Base-by-base conservation (phyloP, 2,888 invertebrate genomes). In the Spilosoma lubricipeda region DNA sequence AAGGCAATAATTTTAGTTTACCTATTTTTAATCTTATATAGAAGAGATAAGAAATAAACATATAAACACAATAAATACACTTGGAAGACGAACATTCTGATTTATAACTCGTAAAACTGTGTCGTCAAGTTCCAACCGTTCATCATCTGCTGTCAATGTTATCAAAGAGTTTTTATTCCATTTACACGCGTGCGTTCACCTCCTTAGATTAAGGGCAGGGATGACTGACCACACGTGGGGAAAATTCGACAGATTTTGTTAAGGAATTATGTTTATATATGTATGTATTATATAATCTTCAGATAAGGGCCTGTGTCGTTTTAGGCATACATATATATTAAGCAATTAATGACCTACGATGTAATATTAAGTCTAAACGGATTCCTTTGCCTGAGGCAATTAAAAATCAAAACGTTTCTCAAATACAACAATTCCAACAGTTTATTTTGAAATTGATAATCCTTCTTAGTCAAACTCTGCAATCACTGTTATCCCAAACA, bases 91-190 rank as follows among this genome's bases (percentile, higher is more conserved):
- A 74, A 77, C 74, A 71, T 77, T 48, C 82, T 88, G 87, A 89
- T 89, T 88, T 89, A 89, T 87, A 80, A 80, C 83, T 86, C 87
- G 83, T 87, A 88, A 90, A 89, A 89, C 80, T 83, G 90, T 89
- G 83, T 85, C 88, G 91, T 92, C 92, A 90, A 90, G 78, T 79
- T 78, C 77, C 81, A 74, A 78, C 87, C 90, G 91, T 94, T 89
- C 87, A 93, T 94, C 93, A 93, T 90, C 81, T 33, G 84, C 88
- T 90, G 93, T 93, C 94, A 93, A 89, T 91, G 88, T 88, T 94
- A 94, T 95, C 93, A 82, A 81, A 84, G 87, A 89, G 91, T 93
- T 94, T 93, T 92, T 92, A 90, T 89, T 88, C 87, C 85, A 86
- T 88, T 82, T 87, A 84, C 85, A 81, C 82, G 79, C 79, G 90